Percentiles rank a stretch among this genome's conserved stretches.
Evolutionary conservation across 2,888 invertebrate genomes (phyloP).

Genomic region (Empis stercorea): DNA sequence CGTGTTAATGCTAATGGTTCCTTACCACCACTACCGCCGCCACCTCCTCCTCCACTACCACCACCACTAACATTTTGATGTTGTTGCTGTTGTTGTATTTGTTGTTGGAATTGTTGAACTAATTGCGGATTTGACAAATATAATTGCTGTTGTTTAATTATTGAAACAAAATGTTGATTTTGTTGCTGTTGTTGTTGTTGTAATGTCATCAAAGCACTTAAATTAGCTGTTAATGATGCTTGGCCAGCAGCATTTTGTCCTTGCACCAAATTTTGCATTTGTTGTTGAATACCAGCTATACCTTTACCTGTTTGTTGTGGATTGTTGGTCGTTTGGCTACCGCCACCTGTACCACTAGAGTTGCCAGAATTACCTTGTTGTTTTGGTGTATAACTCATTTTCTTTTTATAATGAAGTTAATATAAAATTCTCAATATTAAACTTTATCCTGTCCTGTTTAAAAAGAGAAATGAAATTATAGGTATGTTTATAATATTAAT

Average conservation of each 20-base stretch:
- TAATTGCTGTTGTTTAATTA: constrained; percentile 19
- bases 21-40: constrained; percentile 4
- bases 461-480: neutral
- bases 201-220: constrained; percentile 20
- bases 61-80: constrained; percentile 15
- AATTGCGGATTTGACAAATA: constrained; percentile 20
- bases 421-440: neutral
- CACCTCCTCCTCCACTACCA: neutral
- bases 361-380: constrained; percentile 14
- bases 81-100: constrained; percentile 23
- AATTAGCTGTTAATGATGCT: constrained; percentile 18
- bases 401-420: neutral
- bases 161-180: constrained; percentile 21
- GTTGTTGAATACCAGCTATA: constrained; percentile 21
- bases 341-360: constrained; percentile 19
- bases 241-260: constrained; percentile 22
- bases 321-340: constrained; percentile 15
- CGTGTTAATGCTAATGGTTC: constrained; percentile 25
- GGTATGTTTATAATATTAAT: neutral
- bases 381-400: constrained; percentile 13
- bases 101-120: constrained; percentile 23
- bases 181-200: constrained; percentile 21
- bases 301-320: constrained; percentile 22
- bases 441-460: neutral
- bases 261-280: constrained; percentile 26